Base-by-base conservation (phyloP, 2,797 vertebrate genomes). In the Tapirus indicus region DNA sequence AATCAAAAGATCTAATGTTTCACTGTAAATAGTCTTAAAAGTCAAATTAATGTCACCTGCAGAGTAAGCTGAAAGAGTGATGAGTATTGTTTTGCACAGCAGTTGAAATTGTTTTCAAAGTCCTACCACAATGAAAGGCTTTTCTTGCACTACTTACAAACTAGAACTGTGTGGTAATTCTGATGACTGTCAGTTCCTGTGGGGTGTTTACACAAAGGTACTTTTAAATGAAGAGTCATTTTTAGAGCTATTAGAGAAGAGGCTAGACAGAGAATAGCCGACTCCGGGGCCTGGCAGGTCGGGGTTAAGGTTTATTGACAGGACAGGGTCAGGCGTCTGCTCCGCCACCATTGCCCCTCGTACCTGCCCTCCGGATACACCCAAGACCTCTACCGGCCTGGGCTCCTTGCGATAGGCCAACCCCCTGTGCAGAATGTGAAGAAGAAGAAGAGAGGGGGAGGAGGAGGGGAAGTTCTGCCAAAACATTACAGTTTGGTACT, bases 151-250 rank as follows among this genome's bases (percentile, higher is more conserved):
- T 79, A 82, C 94, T 78, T 97, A 92, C 96, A 94, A 94, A 41
- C 49, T 78, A 32, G 66, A 54, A 85, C 94, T 96, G 74, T 74
- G 94, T 90, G 94, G 47, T 90, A 60, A 69, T 97, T 78, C 97
- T 94, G 87, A 94, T 83, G 77, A 96, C 94, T 97, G 96, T 97
- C 96, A 71, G 91, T 98, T 77, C 97, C 97, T 97, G 97, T 96
- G 94, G 82, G 97, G 88, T 98, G 92, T 98, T 98, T 98, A 93
- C 97, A 71, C 88, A 98, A 97, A 97, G 96, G 95, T 97, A 96
- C 97, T 98, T 97, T 93, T 83, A 97, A 97, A 97, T 89, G 97
- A 98, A 97, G 97, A 98, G 94, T 95, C 94, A 84, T 98, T 98
- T 97, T 95, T 96, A 17, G 64, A 97, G 94, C 88, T 95, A 88